Conservation (phyloP, 2,888 invertebrate species). For the Slavum lentiscoides region DNA sequence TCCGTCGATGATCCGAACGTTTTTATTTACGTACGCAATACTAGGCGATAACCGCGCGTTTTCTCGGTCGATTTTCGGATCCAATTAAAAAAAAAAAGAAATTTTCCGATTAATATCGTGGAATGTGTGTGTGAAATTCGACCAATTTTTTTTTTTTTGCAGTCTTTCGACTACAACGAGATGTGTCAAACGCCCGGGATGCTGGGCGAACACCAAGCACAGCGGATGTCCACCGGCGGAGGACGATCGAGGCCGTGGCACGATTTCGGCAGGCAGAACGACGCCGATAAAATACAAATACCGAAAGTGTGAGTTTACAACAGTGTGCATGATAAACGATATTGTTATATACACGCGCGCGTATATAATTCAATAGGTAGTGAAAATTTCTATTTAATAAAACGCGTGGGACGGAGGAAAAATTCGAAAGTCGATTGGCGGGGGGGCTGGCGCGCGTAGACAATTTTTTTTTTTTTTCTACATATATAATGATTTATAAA, state of each 20-base stretch:
- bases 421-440: conserved; percentile 28
- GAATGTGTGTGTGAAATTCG: too few species aligned
- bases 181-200: conserved; percentile 69
- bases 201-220: conserved; percentile 56
- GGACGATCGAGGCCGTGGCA: conserved; percentile 85
- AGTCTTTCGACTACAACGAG: conserved; percentile 93
- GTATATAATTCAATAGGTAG: background rate
- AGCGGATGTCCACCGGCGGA: conserved; percentile 57
- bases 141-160: conserved; percentile 58
- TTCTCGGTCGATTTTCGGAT: too few species aligned
- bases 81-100: too few species aligned
- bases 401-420: background rate
- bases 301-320: conserved; percentile 98
- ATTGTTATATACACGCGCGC: too few species aligned
- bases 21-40: too few species aligned
- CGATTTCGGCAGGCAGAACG: conserved; percentile 90
- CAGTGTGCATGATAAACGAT: conserved; percentile 59
- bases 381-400: background rate
- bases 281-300: conserved; percentile 95
- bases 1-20: too few species aligned
- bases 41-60: too few species aligned
- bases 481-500: background rate
- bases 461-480: background rate
- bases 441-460: too few species aligned
- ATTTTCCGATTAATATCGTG: too few species aligned